Evolutionary conservation across 2,113 vertebrate genomes (phyloP).

Genomic region (Recurvirostra avosetta): DNA sequence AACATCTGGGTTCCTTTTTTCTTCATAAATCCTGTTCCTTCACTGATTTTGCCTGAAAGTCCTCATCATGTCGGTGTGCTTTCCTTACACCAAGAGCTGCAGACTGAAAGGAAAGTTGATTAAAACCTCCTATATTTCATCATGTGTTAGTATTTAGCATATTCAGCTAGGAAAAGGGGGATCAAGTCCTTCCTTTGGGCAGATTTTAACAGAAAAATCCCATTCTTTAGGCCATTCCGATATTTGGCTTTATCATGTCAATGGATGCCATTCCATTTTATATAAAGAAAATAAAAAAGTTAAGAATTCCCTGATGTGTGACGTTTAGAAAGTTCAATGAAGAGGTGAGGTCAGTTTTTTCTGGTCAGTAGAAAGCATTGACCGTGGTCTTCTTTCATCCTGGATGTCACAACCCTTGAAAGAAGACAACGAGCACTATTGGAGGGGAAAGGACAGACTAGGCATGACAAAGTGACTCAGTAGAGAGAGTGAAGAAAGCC

Average conservation of each 20-base stretch:
- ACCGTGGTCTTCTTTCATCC: not conserved
- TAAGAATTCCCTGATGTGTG: not conserved
- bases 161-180: not conserved
- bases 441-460: not conserved
- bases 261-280: not conserved
- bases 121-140: not conserved
- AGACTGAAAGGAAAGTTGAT: not conserved
- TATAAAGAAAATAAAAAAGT: not conserved
- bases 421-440: not conserved
- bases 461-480: not conserved
- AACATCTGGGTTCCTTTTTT: not conserved
- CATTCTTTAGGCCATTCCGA: not conserved
- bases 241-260: not conserved
- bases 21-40: not conserved
- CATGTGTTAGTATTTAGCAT: not conserved
- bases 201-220: not conserved
- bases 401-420: not conserved
- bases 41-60: not conserved
- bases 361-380: not conserved
- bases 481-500: not conserved
- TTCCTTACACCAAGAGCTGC: not conserved
- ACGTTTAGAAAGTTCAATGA: not conserved
- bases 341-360: not conserved
- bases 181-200: not conserved
- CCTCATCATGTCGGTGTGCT: accelerated